Percentiles rank a stretch among this genome's conserved stretches.
Conservation (phyloP, 2,888 invertebrate genomes). For the Chrysopilus asiliformis region DNA sequence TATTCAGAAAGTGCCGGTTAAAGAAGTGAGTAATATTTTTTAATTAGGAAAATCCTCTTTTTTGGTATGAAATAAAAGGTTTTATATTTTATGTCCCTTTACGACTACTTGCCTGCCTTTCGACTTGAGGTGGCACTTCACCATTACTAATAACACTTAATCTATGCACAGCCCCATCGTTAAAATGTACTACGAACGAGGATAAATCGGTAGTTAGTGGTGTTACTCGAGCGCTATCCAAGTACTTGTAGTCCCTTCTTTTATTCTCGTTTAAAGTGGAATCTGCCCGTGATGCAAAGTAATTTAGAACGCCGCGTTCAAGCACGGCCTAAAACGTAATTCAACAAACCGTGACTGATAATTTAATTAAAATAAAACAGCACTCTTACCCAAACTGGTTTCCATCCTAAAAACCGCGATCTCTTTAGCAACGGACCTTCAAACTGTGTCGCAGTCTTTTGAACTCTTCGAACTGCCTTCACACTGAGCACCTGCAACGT, state of each 20-base stretch:
- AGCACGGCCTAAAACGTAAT: conserved; percentile 40
- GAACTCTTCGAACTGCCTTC: conserved; percentile 45
- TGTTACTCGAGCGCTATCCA: conserved; percentile 44
- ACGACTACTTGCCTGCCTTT: conserved; percentile 35
- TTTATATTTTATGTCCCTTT: neutral
- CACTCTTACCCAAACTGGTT: conserved; percentile 43
- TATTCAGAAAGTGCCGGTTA: neutral
- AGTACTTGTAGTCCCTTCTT: conserved; percentile 47
- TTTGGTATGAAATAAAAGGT: conserved; percentile 5
- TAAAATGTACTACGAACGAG: conserved; percentile 39
- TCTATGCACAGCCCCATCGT: conserved; percentile 45
- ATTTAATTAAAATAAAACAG: conserved; percentile 6
- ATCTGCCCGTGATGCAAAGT: conserved; percentile 47
- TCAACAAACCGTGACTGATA: conserved; percentile 4
- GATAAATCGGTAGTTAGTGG: conserved; percentile 38
- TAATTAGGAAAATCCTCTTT: too few relatives aligned
- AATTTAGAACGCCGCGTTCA: conserved; percentile 51
- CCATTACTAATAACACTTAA: conserved; percentile 38
- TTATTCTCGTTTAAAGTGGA: conserved; percentile 43
- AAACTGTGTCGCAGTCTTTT: conserved; percentile 44
- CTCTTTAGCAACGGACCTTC: conserved; percentile 52
- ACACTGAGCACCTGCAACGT: conserved; percentile 52
- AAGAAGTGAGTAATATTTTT: too few relatives aligned
- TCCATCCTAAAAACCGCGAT: conserved; percentile 50
- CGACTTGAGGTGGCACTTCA: conserved; percentile 27